Evolutionary conservation across 2,113 vertebrate species (phyloP).

Genomic region (Malurus melanocephalus): DNA sequence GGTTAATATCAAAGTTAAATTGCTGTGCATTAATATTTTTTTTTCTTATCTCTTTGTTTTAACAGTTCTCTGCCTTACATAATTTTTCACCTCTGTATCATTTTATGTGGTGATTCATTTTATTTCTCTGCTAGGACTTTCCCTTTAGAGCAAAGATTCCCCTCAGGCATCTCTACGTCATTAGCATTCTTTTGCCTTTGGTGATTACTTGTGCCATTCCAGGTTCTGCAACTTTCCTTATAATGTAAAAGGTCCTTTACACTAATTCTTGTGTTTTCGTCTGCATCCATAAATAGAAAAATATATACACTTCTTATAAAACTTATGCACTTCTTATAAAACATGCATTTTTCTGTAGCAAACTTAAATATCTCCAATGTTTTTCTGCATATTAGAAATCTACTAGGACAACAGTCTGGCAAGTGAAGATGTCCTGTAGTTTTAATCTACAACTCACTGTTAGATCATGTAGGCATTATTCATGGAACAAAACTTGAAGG

Average conservation of each 20-base stretch:
- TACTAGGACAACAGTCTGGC: neutral
- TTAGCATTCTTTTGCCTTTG: neutral
- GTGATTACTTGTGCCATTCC: neutral
- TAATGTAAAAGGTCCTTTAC: neutral
- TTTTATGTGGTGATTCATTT: neutral
- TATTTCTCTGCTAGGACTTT: neutral
- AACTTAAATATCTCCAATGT: neutral
- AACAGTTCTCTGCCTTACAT: neutral
- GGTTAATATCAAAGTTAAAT: neutral
- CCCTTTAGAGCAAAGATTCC: neutral
- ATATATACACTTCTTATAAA: neutral
- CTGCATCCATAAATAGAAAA: neutral
- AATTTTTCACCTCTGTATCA: neutral
- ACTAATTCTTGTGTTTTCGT: neutral
- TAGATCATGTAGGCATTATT: neutral
- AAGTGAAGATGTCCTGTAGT: neutral
- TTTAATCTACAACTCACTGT: neutral
- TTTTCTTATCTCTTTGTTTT: neutral
- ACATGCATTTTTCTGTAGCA: neutral
- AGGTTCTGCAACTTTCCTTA: neutral
- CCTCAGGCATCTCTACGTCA: neutral
- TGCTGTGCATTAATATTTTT: neutral
- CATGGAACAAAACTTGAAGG: neutral
- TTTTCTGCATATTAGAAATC: neutral
- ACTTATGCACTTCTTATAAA: neutral